Evolutionary conservation across 2,888 invertebrate genomes (phyloP), one percentile per base, ranked within the genome.

Genomic region (Danaus chrysippus): DNA sequence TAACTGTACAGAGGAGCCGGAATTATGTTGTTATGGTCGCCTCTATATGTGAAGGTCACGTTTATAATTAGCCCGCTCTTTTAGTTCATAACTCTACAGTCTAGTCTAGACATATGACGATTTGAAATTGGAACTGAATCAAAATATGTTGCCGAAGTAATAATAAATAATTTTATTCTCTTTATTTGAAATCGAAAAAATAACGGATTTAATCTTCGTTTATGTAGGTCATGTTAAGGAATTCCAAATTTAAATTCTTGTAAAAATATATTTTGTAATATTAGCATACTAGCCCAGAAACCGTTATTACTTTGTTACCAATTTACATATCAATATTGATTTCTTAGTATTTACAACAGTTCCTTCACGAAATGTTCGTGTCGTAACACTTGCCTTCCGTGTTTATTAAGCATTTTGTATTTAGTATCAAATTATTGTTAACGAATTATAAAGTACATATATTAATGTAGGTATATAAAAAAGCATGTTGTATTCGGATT

Each of bases 261-360:
- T 46, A 46, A 46, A 46, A n/a, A 43, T n/a, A 43, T 46, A 15
- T 46, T 46, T 46, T 46, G 46, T n/a, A n/a, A n/a, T 13, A 13
- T 46, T 46, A 13, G 46, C 13, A 46, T 46, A 15, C 13, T 15
- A 13, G 46, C 23, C 23, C 63, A 60, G 54, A 56, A 55, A 56
- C 56, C 61, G 58, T 62, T 67, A 65, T 67, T 61, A 56, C 42
- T 61, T 34, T 61, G 59, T 61, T 55, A 54, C 58, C 60, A 62
- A 64, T 61, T 63, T 65, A 46, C 46, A 46, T 68, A 56, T 61
- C 64, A 59, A 59, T 68, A 67, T 68, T 59, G 68, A 64, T 68
- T 68, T 62, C 68, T 65, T 56, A 58, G 65, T 65, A 62, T 44
- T 17, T 52, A 6, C 13, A 62, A 46, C 23, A 59, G 52, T 58